Conservation (phyloP, 2,113 vertebrate genomes). For the Epinephelus moara region DNA sequence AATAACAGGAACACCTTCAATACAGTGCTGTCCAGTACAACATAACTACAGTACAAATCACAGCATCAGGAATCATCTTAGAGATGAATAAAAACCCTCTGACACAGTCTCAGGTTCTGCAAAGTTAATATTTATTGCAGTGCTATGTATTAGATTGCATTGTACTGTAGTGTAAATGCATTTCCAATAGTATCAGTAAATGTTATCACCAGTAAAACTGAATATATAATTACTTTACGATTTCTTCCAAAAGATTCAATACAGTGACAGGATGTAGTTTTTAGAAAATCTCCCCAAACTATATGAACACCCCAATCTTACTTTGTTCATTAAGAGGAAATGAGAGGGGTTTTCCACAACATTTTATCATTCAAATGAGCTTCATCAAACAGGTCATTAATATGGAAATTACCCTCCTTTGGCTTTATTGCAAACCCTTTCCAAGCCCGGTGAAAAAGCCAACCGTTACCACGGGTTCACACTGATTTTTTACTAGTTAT, state of each 20-base stretch:
- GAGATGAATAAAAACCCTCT: not conserved
- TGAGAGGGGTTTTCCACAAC: slow-evolving; percentile 13
- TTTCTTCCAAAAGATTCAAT: slow-evolving; percentile 12
- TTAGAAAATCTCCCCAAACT: slow-evolving; percentile 3
- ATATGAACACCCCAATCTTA: not conserved
- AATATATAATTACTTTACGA: not conserved
- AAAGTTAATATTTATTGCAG: not conserved
- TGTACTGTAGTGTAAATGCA: not conserved
- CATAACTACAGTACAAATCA: not conserved
- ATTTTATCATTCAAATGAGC: slow-evolving; percentile 57
- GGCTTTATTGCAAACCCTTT: slow-evolving; percentile 35
- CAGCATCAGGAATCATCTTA: not conserved
- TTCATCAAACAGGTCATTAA: slow-evolving; percentile 58
- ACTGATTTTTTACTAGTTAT: slow-evolving; percentile 2
- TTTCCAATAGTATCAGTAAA: not conserved
- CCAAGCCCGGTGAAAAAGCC: slow-evolving; percentile 32
- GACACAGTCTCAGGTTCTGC: not conserved
- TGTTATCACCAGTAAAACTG: slow-evolving; percentile 1
- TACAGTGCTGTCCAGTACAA: not conserved
- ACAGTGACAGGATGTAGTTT: not conserved
- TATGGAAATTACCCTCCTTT: slow-evolving; percentile 57
- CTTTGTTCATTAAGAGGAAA: slow-evolving; percentile 44
- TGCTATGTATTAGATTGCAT: not conserved
- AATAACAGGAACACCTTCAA: not conserved
- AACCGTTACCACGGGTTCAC: slow-evolving; percentile 21